phyloP scores from a whole-genome alignment of 2,888 invertebrate species.

The Tachina lurida region DNA sequence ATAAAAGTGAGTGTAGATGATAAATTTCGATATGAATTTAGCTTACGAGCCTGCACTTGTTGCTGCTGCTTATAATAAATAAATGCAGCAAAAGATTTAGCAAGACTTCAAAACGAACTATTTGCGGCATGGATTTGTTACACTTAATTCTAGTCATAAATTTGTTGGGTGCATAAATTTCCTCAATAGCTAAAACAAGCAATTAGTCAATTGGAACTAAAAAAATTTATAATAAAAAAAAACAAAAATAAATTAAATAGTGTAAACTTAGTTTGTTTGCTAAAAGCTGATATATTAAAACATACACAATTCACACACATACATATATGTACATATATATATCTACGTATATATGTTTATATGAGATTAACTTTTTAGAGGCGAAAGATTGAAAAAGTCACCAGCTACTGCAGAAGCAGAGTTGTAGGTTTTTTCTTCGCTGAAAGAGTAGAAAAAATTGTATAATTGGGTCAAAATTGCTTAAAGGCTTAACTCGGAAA shows the following conservation, averaged over 20 bases:
- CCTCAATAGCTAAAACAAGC: constrained; percentile 54
- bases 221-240: constrained; percentile 22
- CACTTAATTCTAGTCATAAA: constrained; percentile 51
- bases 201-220: constrained; percentile 60
- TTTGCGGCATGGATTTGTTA: constrained; percentile 3
- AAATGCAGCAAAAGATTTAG: background rate
- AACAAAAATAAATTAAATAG: background rate
- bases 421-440: constrained; percentile 36
- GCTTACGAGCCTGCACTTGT: background rate
- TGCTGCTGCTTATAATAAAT: constrained; percentile 16
- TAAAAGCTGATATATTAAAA: constrained; percentile 48
- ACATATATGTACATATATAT: background rate
- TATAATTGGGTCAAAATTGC: constrained; percentile 70
- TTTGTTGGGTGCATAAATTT: constrained; percentile 40
- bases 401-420: background rate
- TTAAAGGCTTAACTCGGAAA: constrained; percentile 68
- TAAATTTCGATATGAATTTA: constrained; percentile 28
- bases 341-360: background rate
- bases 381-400: background rate
- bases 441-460: constrained; percentile 36
- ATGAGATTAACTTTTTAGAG: background rate
- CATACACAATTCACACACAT: background rate
- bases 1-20: constrained; percentile 28
- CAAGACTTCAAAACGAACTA: constrained; percentile 1
- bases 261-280: constrained; percentile 19